Percentiles rank a stretch among this genome's conserved stretches.
Evolutionary conservation across 2,797 vertebrate genomes (phyloP).

Genomic region (Zalophus californianus): DNA sequence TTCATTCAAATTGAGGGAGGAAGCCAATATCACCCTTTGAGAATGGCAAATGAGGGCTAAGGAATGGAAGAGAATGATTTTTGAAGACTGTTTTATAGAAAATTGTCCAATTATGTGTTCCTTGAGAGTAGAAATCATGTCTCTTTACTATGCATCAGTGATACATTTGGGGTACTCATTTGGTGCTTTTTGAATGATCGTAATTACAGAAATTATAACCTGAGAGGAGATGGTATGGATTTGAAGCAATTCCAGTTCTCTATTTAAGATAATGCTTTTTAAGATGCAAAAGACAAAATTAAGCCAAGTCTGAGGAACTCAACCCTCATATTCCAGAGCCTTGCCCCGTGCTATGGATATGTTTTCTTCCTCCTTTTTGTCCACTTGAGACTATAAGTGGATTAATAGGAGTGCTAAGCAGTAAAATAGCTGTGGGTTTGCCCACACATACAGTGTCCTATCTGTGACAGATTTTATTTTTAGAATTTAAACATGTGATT

Average conservation of each 20-base stretch:
- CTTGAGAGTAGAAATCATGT: neutral
- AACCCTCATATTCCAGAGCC: neutral
- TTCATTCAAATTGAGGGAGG: neutral
- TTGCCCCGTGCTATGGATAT: neutral
- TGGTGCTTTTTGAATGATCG: neutral
- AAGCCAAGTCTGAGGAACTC: neutral
- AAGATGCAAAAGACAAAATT: neutral
- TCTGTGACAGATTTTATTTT: neutral
- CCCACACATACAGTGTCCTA: neutral
- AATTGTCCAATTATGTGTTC: neutral
- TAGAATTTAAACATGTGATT: neutral
- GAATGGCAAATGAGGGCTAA: neutral
- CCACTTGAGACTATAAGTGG: neutral
- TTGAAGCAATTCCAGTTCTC: neutral
- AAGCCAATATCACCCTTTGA: neutral
- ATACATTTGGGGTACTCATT: neutral
- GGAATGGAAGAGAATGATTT: neutral
- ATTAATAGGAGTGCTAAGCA: neutral
- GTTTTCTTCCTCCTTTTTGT: neutral
- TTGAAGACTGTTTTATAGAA: neutral
- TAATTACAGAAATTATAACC: conserved; percentile 34
- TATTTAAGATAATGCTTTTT: neutral
- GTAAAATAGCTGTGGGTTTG: neutral
- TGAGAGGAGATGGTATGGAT: neutral
- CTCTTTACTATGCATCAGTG: neutral